Evolutionary conservation across 2,797 vertebrate species (phyloP), one percentile per base, ranked within the genome.

Genomic region (Buphagus erythrorhynchus): DNA sequence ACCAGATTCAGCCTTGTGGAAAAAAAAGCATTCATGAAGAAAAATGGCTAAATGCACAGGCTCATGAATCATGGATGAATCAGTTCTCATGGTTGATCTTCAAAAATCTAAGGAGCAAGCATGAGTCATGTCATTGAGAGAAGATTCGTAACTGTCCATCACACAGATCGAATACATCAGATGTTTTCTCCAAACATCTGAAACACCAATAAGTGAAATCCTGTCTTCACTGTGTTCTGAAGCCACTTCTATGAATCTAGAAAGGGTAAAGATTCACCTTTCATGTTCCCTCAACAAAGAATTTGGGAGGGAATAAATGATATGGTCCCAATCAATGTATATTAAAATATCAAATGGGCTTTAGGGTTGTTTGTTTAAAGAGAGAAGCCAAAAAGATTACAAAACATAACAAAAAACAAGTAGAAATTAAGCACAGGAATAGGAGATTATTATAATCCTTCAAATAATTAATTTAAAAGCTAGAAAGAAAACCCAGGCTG

Each of bases 41-140:
- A 91, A 95, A 94, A 86, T 11, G 28, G 88, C 87, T 93, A 93
- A 93, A 94, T 66, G 85, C 61, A 78, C 45, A 68, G 66, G 69
- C 73, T 93, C 74, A 93, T 94, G 94, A 97, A 94, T 94, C 94
- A 95, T 84, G 88, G 88, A 95, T 91, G 51, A 95, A 94, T 86
- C 88, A 95, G 73, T 58, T 83, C 76, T 90, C 82, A 36, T 54
- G 68, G 93, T 2, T 65, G 79, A 95, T 95, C 90, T 88, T 91
- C 79, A 57, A 74, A 74, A 77, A 93, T 62, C 87, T 74, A n/a
- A 68, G 87, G 82, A 80, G 82, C 76, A 88, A 95, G 65, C n/a
- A 29, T 86, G 91, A 97, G 55, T 94, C 93, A 94, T 9, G 66
- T n/a, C 82, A 84, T 3, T 36, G 65, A 93, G 76, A 83, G 65